Percentiles rank a stretch among this genome's conserved stretches.
Conservation (phyloP, 2,888 invertebrate species). For the Odontothrips loti region DNA sequence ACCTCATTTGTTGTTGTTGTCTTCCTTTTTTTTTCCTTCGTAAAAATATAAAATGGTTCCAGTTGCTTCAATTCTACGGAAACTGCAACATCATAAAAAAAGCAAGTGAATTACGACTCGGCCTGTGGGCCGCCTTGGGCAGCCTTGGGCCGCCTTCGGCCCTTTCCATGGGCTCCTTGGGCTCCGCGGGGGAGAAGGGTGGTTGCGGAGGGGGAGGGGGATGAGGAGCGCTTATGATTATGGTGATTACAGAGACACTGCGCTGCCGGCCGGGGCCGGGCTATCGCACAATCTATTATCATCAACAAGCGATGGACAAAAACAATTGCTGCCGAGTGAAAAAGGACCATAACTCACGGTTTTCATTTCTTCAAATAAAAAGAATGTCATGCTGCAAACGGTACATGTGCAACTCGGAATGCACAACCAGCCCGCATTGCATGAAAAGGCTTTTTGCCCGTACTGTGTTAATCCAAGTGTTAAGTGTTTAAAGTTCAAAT, state of each 20-base stretch:
- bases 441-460: too few species aligned
- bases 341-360: too few species aligned
- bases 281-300: background rate
- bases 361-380: too few species aligned
- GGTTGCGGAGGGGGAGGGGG: background rate
- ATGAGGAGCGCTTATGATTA: background rate
- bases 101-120: conserved; percentile 16
- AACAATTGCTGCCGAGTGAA: background rate
- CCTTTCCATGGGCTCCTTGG: background rate
- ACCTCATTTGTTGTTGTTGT: background rate
- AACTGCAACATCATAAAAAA: conserved; percentile 15
- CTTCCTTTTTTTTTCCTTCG: background rate
- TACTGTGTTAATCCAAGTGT: too few species aligned
- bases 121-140: background rate
- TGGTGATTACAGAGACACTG: background rate
- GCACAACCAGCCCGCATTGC: too few species aligned
- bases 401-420: too few species aligned
- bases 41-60: background rate
- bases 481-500: too few species aligned
- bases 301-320: background rate
- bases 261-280: background rate
- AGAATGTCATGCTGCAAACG: too few species aligned
- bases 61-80: background rate
- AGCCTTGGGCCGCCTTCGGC: background rate
- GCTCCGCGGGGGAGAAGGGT: background rate